phyloP scores from a whole-genome alignment of 2,113 vertebrate species.

The Thunnus maccoyii region DNA sequence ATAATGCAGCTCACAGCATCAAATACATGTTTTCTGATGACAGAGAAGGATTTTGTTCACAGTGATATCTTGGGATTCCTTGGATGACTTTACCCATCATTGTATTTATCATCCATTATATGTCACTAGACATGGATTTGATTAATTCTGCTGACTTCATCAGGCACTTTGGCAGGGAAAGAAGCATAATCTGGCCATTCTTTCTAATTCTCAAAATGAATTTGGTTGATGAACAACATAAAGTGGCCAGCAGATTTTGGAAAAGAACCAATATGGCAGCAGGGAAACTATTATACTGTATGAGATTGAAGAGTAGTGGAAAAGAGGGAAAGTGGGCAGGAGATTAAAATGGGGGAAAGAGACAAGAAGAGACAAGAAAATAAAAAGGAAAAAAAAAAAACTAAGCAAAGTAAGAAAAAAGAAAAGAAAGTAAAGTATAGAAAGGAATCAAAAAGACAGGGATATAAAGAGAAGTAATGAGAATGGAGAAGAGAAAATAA shows the following conservation, averaged over 20 bases:
- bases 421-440: neutral
- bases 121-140: neutral
- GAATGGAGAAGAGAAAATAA: slow-evolving; percentile 2
- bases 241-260: neutral
- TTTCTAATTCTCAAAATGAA: neutral
- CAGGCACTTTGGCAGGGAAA: neutral
- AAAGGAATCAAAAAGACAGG: neutral
- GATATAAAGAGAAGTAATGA: neutral
- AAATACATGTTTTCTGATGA: neutral
- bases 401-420: neutral
- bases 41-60: neutral
- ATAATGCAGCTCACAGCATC: neutral
- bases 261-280: neutral
- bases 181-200: neutral
- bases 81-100: neutral
- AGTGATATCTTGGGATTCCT: neutral
- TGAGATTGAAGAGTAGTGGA: neutral
- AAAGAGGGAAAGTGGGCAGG: neutral
- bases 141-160: neutral
- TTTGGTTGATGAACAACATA: neutral
- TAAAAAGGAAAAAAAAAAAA: neutral
- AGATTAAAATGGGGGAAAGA: neutral
- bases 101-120: neutral
- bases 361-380: neutral
- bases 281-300: neutral